Conservation (phyloP, 1,140 invertebrate genomes). For the Drosophila watanabei region DNA sequence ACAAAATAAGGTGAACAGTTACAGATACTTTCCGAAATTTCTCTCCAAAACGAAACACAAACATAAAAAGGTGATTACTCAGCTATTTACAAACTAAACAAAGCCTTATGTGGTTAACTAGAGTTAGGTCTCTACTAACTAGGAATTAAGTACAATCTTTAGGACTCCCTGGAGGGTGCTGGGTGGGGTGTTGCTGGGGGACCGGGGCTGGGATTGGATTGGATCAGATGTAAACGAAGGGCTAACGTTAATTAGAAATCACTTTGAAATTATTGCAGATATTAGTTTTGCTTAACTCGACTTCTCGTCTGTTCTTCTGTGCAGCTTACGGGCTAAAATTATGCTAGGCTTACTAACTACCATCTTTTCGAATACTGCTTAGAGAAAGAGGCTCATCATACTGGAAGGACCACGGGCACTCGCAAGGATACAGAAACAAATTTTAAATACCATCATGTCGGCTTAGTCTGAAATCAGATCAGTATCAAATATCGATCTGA, state of each 20-base stretch:
- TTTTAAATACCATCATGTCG: neutral
- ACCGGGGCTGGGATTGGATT: constrained; percentile 17
- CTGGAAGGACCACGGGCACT: constrained; percentile 59
- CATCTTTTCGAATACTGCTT: constrained; percentile 86
- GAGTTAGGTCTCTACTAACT: constrained; percentile 42
- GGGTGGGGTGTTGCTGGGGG: constrained; percentile 23
- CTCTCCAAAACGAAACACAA: constrained; percentile 68
- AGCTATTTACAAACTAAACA: constrained; percentile 81
- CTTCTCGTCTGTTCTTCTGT: constrained; percentile 55
- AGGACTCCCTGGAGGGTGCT: constrained; percentile 47
- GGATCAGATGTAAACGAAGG: constrained; percentile 63
- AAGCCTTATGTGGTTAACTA: constrained; percentile 73
- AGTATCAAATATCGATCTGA: constrained; percentile 27
- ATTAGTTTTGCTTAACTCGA: constrained; percentile 57
- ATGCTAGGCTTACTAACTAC: constrained; percentile 79
- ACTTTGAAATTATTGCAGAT: constrained; percentile 85
- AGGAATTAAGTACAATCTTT: constrained; percentile 73
- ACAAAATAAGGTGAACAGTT: constrained; percentile 54
- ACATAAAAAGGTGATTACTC: constrained; percentile 67
- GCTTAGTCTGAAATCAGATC: constrained; percentile 4
- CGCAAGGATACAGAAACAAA: neutral
- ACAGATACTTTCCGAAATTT: constrained; percentile 29
- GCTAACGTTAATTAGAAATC: constrained; percentile 78
- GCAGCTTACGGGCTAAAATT: constrained; percentile 71
- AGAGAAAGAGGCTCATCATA: constrained; percentile 86